phyloP scores from a whole-genome alignment of 2,888 invertebrate species.

The Spisula solida region DNA sequence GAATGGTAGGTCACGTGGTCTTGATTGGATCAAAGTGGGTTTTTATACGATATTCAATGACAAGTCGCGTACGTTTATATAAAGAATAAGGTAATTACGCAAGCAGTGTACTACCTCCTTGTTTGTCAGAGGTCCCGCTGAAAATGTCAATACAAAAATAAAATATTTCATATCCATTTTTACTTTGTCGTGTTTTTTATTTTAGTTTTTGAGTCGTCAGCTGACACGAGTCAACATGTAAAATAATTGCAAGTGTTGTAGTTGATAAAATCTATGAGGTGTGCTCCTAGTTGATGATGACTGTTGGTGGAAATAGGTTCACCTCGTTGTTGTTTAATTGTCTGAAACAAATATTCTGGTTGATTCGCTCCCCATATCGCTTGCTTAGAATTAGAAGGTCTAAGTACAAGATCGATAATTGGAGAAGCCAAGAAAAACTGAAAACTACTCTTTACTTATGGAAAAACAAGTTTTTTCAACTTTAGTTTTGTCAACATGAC shows the following conservation, averaged over 20 bases:
- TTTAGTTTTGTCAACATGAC: too few relatives aligned
- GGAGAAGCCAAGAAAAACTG: too few relatives aligned
- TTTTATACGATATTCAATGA: slow-evolving; percentile 24
- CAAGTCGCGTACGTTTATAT: slow-evolving; percentile 19
- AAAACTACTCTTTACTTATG: too few relatives aligned
- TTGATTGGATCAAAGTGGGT: slow-evolving; percentile 23
- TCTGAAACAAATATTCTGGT: not conserved
- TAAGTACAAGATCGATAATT: too few relatives aligned
- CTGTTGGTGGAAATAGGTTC: not conserved
- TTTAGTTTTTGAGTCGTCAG: not conserved
- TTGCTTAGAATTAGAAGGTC: too few relatives aligned
- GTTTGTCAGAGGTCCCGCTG: not conserved
- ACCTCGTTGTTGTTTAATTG: not conserved
- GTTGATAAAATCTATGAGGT: not conserved
- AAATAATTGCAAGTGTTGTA: not conserved
- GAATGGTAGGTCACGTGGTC: slow-evolving; percentile 7
- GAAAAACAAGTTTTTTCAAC: too few relatives aligned
- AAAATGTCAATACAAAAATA: slow-evolving; percentile 12
- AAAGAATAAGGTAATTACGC: slow-evolving; percentile 14
- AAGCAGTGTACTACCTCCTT: not conserved
- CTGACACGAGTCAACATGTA: not conserved
- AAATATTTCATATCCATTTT: not conserved
- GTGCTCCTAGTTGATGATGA: not conserved
- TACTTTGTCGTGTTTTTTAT: not conserved
- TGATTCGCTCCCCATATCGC: not conserved